Conservation (phyloP, 1,140 invertebrate species). For the Hylaeus volcanicus region DNA sequence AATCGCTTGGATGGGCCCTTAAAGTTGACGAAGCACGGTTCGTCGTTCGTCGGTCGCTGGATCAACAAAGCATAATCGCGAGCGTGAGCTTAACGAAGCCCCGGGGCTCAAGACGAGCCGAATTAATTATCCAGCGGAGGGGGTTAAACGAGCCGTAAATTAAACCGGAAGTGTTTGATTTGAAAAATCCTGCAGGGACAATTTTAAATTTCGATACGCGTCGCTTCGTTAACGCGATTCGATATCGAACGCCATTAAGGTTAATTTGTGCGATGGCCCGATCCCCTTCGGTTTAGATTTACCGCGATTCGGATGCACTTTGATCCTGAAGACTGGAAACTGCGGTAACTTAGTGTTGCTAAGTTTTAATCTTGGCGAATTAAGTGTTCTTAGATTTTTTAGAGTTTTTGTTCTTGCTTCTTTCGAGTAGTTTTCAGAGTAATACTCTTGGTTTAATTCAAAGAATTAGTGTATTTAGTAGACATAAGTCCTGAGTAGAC, state of each 20-base stretch:
- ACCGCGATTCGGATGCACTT: conserved; percentile 7
- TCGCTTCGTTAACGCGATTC: conserved; percentile 6
- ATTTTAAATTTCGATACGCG: conserved; percentile 24
- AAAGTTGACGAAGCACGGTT: conserved; percentile 9
- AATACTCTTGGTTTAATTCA: no score
- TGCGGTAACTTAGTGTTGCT: no score
- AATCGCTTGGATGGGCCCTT: background rate
- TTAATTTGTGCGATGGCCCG: conserved; percentile 15
- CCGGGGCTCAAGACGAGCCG: conserved; percentile 27
- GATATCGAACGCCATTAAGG: conserved; percentile 5
- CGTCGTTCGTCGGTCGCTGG: conserved; percentile 26
- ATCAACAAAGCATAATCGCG: conserved; percentile 19
- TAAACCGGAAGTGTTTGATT: background rate
- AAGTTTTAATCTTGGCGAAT: no score
- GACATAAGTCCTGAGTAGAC: no score
- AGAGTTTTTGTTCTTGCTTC: no score
- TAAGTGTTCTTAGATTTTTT: no score
- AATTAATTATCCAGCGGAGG: conserved; percentile 12
- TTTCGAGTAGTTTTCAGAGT: no score
- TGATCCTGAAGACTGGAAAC: background rate
- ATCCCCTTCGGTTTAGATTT: background rate
- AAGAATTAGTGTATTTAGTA: no score
- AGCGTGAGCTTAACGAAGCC: conserved; percentile 35
- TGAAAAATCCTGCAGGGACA: background rate
- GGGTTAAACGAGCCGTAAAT: conserved; percentile 3